These are phyloP conservation scores for Ia io DNA, from an alignment of 2,113 vertebrate genomes.

Conservation along the genomic window DNA sequence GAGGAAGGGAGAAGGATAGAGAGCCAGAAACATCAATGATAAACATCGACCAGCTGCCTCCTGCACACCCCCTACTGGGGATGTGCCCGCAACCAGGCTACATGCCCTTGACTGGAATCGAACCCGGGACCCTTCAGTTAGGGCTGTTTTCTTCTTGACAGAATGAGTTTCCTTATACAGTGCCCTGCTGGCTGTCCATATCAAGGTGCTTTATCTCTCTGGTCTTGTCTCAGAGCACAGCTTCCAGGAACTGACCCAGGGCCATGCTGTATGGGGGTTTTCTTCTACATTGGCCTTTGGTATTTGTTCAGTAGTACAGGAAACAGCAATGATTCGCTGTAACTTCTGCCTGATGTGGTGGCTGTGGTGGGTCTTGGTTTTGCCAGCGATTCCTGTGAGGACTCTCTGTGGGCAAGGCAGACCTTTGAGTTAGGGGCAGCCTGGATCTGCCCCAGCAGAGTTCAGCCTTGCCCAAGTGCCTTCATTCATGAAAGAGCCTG, in stretches of 20 bases:
- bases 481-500: background rate
- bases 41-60: too few species aligned
- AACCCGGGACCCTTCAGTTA: too few species aligned
- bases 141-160: background rate
- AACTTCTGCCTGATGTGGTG: background rate
- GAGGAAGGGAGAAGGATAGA: too few species aligned
- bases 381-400: background rate
- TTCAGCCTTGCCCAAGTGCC: background rate
- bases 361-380: background rate
- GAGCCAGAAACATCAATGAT: too few species aligned
- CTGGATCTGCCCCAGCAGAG: too few species aligned
- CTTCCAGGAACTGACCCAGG: too few species aligned
- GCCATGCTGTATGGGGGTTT: fast-evolving
- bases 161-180: background rate
- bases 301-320: background rate
- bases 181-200: background rate
- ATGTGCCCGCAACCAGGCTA: too few species aligned
- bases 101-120: too few species aligned
- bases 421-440: background rate
- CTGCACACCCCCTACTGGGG: too few species aligned
- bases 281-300: background rate
- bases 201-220: background rate
- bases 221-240: background rate
- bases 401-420: background rate
- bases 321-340: background rate